These are phyloP conservation scores for Darevskia nairensis DNA, from an alignment of 2,797 vertebrate genomes.

Conservation along the genomic window DNA sequence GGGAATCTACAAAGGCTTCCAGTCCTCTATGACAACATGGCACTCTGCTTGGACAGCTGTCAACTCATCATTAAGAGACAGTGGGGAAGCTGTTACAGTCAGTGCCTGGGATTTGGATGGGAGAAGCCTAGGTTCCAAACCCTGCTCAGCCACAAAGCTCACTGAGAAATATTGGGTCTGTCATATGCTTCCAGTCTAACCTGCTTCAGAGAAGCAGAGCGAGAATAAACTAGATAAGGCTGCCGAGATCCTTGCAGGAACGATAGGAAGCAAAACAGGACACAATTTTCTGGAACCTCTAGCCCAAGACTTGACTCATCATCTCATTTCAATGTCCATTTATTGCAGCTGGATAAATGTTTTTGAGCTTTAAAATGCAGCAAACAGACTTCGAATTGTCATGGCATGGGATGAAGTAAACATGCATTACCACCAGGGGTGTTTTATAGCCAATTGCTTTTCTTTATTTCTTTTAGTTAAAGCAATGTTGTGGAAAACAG, in stretches of 20 bases:
- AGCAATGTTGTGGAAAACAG: constrained; percentile 41
- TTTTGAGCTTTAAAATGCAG: not conserved
- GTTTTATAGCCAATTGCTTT: not conserved
- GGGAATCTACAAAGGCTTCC: not conserved
- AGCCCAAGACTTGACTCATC: not conserved
- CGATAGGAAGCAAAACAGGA: not conserved
- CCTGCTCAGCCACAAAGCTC: not conserved
- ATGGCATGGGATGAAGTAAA: constrained; percentile 54
- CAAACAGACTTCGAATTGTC: constrained; percentile 49
- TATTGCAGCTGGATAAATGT: not conserved
- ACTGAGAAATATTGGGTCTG: not conserved
- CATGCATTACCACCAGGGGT: constrained; percentile 51
- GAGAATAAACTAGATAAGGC: not conserved
- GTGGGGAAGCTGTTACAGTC: no score
- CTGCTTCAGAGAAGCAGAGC: not conserved
- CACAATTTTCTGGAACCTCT: not conserved
- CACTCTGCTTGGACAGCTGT: not conserved
- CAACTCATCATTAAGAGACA: not conserved
- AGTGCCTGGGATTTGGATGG: not conserved
- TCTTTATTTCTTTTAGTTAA: constrained; percentile 38
- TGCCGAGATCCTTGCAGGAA: not conserved
- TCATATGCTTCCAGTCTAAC: not conserved
- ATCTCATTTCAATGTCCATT: not conserved
- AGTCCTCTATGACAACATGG: not conserved
- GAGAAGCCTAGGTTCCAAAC: no score